Evolutionary conservation across 2,113 vertebrate genomes (phyloP), one percentile per base, ranked within the genome.

Genomic region (Ancistrus triradiatus): DNA sequence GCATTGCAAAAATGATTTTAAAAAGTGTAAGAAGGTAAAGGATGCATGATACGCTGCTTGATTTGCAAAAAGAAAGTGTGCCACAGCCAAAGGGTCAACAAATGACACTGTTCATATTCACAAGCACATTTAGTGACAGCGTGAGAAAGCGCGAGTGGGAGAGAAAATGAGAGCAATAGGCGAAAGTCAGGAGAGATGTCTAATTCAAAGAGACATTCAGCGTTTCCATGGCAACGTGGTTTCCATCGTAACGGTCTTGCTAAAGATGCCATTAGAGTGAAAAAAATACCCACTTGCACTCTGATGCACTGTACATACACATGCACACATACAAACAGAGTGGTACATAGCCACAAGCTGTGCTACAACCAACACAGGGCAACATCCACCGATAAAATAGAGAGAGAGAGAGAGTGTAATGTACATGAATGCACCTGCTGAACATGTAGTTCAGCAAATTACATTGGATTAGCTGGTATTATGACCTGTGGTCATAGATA

Each of bases 181-280:
- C 40, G 53, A 42, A 62, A 59, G 77, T 77, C 55, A 79, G 76
- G 77, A 86, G 83, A 85, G 79, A 83, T 86, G 83, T 86, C 84
- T 85, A 85, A 89, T 86, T 89, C 86, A 85, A 89, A 86, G 79
- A 88, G 86, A 86, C 80, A 66, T 83, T 76, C 85, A 81, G 84
- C 78, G 88, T 90, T 88, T 86, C 87, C 87, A 66, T 88, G 85
- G 87, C 86, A 89, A 90, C 88, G 77, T 80, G 77, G 87, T 89
- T 85, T 70, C 87, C 85, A 87, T 86, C 69, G 85, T 82, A 84
- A 89, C 82, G 49, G 58, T 78, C 62, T 70, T 73, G 78, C 80
- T 89, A 85, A 88, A 87, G 85, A 88, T 85, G 82, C 85, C 82
- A 87, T 87, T 84, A 85, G 78, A 79, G 81, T 82, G 77, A 71